Percentiles rank a stretch among this genome's conserved stretches.
Evolutionary conservation across 2,888 invertebrate genomes (phyloP).

Genomic region (Drosophila melanosoma): DNA sequence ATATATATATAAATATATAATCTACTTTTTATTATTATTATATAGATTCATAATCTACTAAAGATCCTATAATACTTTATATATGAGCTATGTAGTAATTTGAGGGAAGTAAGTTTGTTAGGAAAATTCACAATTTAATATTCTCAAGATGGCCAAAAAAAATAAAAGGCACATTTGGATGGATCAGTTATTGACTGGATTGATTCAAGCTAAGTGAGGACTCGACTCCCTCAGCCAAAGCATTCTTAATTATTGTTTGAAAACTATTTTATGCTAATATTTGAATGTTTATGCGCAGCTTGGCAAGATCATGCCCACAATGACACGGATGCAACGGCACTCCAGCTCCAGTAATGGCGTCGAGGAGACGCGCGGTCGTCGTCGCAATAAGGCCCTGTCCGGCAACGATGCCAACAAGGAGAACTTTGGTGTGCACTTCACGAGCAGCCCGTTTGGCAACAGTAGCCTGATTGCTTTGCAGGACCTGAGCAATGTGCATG

Average conservation of each 20-base stretch:
- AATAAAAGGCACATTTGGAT: not conserved
- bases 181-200: not conserved
- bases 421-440: slow-evolving; percentile 82
- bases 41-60: not conserved
- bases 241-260: not conserved
- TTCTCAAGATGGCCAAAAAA: not conserved
- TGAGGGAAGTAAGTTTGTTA: not conserved
- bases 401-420: slow-evolving; percentile 82
- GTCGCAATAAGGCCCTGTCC: slow-evolving; percentile 56
- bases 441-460: slow-evolving; percentile 81
- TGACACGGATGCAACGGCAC: slow-evolving; percentile 82
- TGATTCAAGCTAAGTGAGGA: not conserved
- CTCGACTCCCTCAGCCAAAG: not conserved
- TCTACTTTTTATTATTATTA: no score
- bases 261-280: not conserved
- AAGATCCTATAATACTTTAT: not conserved
- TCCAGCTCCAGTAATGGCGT: slow-evolving; percentile 76
- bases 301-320: slow-evolving; percentile 80
- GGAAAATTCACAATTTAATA: not conserved
- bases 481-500: slow-evolving; percentile 82
- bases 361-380: slow-evolving; percentile 61
- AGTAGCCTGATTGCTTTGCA: slow-evolving; percentile 81
- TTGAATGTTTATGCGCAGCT: not conserved
- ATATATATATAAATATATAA: not conserved
- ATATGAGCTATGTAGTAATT: not conserved